A percentile compares a stretch with the other conserved stretches of the same genome.
Conservation (phyloP, 2,113 vertebrate genomes). For the Pogona vitticeps region DNA sequence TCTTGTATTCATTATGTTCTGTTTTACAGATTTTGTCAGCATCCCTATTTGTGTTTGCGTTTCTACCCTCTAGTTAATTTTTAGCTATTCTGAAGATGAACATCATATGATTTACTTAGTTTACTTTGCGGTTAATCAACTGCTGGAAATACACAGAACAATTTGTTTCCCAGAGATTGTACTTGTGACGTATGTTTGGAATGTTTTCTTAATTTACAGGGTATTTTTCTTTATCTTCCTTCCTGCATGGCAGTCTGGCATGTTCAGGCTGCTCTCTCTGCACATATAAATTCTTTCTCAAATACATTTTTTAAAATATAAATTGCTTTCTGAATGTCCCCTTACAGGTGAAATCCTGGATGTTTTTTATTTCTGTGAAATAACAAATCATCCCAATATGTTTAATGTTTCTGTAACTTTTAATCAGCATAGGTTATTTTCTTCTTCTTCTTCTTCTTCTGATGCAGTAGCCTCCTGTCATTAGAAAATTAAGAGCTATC, state of each 20-base stretch:
- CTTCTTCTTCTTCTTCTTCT: background rate
- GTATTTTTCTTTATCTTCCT: slow-evolving; percentile 47
- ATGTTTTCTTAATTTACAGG: slow-evolving; percentile 44
- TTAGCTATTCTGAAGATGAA: background rate
- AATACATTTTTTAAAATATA: slow-evolving; percentile 14
- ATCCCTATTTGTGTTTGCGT: background rate
- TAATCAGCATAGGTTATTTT: background rate
- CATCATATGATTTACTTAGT: slow-evolving; percentile 25
- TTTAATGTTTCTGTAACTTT: background rate
- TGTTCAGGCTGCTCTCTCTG: slow-evolving; percentile 21
- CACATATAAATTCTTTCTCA: background rate
- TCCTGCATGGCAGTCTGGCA: slow-evolving; percentile 38
- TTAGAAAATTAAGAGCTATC: background rate
- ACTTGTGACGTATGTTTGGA: slow-evolving; percentile 30
- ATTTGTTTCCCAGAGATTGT: slow-evolving; percentile 40
- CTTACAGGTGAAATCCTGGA: background rate
- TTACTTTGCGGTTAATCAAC: slow-evolving; percentile 50
- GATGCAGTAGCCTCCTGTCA: background rate
- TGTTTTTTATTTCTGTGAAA: background rate
- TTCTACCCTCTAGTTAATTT: background rate
- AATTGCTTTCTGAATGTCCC: background rate
- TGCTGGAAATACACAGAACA: slow-evolving; percentile 15
- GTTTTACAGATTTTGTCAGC: background rate
- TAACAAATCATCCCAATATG: slow-evolving; percentile 9
- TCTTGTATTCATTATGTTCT: background rate